Conservation (phyloP, 1,140 invertebrate species). For the Platorchestia sp. region DNA sequence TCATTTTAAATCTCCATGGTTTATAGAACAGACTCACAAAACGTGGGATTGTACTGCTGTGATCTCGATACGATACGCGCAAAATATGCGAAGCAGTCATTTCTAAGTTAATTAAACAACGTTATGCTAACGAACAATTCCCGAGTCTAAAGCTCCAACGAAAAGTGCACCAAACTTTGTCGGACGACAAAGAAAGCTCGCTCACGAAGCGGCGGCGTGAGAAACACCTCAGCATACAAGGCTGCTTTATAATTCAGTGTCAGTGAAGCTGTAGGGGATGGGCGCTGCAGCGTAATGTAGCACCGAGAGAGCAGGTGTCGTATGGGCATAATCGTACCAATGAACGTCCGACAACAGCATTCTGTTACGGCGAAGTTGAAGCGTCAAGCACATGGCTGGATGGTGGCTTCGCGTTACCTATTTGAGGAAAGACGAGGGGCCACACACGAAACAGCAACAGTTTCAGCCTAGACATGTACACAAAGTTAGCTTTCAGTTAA, state of each 20-base stretch:
- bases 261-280: constrained; percentile 4
- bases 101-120: background rate
- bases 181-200: background rate
- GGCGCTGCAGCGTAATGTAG: background rate
- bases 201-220: background rate
- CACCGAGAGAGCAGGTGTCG: constrained; percentile 20
- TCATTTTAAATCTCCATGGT: background rate
- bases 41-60: background rate
- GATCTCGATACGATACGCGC: no score
- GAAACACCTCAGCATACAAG: background rate
- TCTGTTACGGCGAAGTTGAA: background rate
- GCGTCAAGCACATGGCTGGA: background rate
- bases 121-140: no score
- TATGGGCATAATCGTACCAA: constrained; percentile 13
- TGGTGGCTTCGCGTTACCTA: background rate
- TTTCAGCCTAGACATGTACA: background rate
- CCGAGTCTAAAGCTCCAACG: background rate
- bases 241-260: background rate
- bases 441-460: background rate
- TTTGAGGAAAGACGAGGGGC: background rate
- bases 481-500: background rate
- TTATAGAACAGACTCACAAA: background rate
- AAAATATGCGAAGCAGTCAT: background rate
- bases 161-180: background rate
- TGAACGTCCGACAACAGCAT: background rate